Conservation (phyloP, 2,797 vertebrate species). For the Leptodactylus fallax region DNA sequence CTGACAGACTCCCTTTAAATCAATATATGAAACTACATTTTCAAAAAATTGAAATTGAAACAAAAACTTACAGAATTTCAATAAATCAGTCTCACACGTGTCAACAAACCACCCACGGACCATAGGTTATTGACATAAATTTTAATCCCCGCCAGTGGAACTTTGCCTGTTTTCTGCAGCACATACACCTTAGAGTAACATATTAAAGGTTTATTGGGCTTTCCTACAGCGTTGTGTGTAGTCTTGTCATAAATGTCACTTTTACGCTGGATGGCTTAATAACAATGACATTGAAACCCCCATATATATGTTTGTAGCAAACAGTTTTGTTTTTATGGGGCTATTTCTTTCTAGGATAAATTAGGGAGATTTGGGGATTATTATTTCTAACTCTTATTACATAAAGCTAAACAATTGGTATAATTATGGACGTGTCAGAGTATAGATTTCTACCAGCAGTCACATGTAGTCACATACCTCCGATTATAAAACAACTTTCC, state of each 20-base stretch:
- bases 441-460: no score
- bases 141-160: no score
- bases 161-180: not conserved
- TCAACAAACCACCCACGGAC: not conserved
- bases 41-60: no score
- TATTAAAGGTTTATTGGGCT: not conserved
- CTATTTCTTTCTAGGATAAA: not conserved
- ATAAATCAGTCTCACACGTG: not conserved
- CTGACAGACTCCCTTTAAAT: no score
- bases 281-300: not conserved
- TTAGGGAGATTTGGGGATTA: not conserved
- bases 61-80: no score
- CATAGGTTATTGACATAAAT: not conserved
- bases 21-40: no score
- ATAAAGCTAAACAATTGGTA: not conserved
- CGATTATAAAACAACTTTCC: no score
- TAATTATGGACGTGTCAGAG: not conserved
- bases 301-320: not conserved
- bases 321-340: not conserved
- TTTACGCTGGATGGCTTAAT: not conserved
- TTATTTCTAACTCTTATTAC: not conserved
- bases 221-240: not conserved
- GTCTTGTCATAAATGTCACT: not conserved
- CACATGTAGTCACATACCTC: no score
- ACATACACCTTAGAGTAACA: not conserved